phyloP scores from a whole-genome alignment of 2,113 vertebrate genomes.

The Xenus cinereus region DNA sequence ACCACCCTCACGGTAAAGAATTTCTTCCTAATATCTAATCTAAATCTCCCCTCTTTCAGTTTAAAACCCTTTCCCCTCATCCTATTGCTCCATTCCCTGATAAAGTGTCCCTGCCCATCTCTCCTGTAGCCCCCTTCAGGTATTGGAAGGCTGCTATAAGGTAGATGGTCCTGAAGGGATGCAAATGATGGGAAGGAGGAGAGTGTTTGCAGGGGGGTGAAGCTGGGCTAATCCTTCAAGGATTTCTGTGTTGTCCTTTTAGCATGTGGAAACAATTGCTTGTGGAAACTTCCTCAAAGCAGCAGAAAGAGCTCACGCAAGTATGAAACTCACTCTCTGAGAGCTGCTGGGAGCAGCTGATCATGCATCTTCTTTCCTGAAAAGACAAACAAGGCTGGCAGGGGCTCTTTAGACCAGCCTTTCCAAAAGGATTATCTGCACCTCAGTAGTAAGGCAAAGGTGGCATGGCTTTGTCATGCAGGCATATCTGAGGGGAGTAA shows the following conservation, averaged over 20 bases:
- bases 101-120: too few relatives aligned
- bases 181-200: neutral
- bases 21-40: too few relatives aligned
- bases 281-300: neutral
- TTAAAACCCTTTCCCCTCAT: too few relatives aligned
- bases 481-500: neutral
- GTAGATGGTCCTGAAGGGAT: neutral
- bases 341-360: neutral
- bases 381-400: neutral
- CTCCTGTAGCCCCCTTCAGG: too few relatives aligned
- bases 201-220: neutral
- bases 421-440: neutral
- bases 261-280: neutral
- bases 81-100: too few relatives aligned
- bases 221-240: neutral
- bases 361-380: neutral
- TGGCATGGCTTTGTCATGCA: neutral
- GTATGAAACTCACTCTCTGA: fast-evolving
- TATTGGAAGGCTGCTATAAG: too few relatives aligned
- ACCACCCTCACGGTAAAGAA: too few relatives aligned
- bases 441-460: neutral
- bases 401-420: neutral
- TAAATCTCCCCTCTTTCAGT: too few relatives aligned
- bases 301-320: neutral
- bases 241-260: neutral